phyloP scores from a whole-genome alignment of 1,140 invertebrate genomes.

The Drosophila athabasca region DNA sequence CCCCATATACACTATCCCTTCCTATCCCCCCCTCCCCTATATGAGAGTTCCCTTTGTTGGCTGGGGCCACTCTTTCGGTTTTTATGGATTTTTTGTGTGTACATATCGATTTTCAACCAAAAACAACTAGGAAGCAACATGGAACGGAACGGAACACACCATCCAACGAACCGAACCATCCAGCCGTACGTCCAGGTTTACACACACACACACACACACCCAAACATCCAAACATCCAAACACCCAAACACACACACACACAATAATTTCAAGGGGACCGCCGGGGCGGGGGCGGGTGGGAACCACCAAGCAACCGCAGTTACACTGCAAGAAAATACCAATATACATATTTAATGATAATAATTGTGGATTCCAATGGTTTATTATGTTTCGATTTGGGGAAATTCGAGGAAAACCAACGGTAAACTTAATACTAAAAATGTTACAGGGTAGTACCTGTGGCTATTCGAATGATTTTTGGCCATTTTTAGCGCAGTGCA shows the following conservation, averaged over 20 bases:
- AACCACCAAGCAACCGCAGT: constrained; percentile 57
- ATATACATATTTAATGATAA: constrained; percentile 1
- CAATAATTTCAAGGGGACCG: constrained; percentile 38
- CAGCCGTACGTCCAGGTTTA: constrained; percentile 40
- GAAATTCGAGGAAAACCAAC: no score
- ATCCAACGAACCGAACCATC: constrained; percentile 27
- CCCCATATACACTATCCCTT: neutral
- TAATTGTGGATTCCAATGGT: neutral
- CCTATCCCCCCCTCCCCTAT: no score
- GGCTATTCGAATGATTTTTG: no score
- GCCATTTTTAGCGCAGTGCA: constrained; percentile 6
- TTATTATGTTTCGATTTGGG: no score
- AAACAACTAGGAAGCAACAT: constrained; percentile 61
- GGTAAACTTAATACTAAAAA: no score
- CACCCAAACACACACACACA: constrained; percentile 34
- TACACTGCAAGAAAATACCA: constrained; percentile 25
- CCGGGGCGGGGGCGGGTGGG: constrained; percentile 5
- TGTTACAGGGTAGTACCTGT: no score
- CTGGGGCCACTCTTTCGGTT: constrained; percentile 17
- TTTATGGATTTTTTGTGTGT: constrained; percentile 47
- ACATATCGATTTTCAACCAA: constrained; percentile 65
- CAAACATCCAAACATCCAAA: no score
- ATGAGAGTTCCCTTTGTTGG: neutral
- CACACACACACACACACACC: constrained; percentile 43
- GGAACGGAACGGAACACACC: neutral